Percentiles rank a stretch among this genome's conserved stretches.
These are phyloP conservation scores for Sebastes elongatus DNA, from an alignment of 2,797 vertebrate genomes.

Conservation along the genomic window DNA sequence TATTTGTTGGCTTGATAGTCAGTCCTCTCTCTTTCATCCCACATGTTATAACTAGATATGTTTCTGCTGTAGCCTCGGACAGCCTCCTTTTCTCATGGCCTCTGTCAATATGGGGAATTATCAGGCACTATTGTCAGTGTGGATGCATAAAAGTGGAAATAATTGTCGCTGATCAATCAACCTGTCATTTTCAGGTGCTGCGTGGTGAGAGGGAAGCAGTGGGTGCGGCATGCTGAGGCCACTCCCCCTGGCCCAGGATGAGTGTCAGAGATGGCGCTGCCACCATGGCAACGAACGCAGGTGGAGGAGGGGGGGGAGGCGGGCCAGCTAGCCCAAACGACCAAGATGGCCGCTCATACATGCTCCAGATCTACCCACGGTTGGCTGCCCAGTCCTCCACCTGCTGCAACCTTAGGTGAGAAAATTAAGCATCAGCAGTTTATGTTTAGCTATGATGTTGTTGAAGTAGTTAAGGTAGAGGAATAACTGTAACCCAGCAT, in stretches of 20 bases:
- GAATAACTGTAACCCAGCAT: neutral
- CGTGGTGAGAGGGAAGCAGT: constrained; percentile 76
- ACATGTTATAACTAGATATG: neutral
- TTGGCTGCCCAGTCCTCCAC: constrained; percentile 80
- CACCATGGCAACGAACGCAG: constrained; percentile 74
- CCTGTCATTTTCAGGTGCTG: constrained; percentile 79
- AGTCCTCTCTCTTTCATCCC: neutral
- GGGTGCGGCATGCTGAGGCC: constrained; percentile 90
- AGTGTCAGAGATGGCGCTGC: constrained; percentile 91
- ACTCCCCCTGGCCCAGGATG: constrained; percentile 89
- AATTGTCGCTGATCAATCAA: neutral
- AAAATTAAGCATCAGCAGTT: neutral
- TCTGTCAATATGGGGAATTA: neutral
- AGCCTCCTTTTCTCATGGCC: neutral
- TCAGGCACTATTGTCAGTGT: neutral
- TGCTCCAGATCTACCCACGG: constrained; percentile 93
- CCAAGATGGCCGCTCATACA: constrained; percentile 85
- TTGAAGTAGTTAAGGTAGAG: neutral
- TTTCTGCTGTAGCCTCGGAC: neutral
- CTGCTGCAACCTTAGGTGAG: constrained; percentile 85
- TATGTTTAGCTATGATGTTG: neutral
- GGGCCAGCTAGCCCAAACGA: constrained; percentile 82
- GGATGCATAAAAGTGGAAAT: neutral
- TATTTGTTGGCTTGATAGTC: neutral
- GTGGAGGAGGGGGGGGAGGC: constrained; percentile 71